Conservation (phyloP, 2,797 vertebrate species). For the Austrolebias charrua region DNA sequence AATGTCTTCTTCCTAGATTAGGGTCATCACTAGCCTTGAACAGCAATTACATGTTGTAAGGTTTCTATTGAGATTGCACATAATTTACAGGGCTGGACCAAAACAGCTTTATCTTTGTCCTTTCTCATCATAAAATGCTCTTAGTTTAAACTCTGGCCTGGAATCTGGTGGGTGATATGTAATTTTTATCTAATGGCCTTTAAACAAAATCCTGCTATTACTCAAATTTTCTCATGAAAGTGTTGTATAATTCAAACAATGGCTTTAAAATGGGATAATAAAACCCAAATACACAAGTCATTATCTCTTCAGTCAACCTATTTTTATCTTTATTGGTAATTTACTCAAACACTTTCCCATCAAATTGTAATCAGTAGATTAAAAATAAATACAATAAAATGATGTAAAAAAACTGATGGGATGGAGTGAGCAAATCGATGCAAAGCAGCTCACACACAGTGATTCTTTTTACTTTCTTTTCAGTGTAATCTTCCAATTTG, state of each 20-base stretch:
- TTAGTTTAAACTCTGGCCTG: no score
- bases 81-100: no score
- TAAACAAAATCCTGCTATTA: constrained; percentile 27
- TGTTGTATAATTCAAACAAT: constrained; percentile 63
- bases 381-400: constrained; percentile 56
- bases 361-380: constrained; percentile 68
- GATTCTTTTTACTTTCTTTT: constrained; percentile 55
- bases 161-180: no score
- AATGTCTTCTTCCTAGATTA: no score
- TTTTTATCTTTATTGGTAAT: constrained; percentile 66
- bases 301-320: constrained; percentile 52
- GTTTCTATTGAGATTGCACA: no score
- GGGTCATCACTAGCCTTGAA: no score
- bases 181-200: no score
- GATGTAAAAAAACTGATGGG: constrained; percentile 58
- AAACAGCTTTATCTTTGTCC: no score
- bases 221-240: constrained; percentile 25
- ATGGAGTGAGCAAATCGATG: constrained; percentile 73
- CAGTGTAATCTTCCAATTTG: constrained; percentile 58
- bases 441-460: constrained; percentile 40
- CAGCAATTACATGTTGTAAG: no score
- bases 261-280: constrained; percentile 67
- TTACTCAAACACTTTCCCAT: constrained; percentile 67
- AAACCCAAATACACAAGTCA: constrained; percentile 65
- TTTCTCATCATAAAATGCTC: no score